Evolutionary conservation across 2,888 invertebrate genomes (phyloP).

Genomic region (Mamestra brassicae): DNA sequence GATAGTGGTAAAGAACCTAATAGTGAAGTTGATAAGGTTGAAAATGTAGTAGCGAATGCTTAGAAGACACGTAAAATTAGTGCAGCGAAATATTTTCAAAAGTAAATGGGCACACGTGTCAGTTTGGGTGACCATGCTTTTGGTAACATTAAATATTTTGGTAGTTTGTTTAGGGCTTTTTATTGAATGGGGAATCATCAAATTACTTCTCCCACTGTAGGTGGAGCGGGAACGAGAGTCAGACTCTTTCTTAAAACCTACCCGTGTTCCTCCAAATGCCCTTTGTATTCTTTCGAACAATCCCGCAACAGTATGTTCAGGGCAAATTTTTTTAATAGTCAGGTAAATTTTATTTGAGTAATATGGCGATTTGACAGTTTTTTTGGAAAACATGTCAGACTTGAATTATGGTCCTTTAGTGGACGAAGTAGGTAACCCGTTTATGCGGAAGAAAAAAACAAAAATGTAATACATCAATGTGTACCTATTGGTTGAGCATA

Average conservation of each 20-base stretch:
- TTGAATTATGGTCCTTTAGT: no score
- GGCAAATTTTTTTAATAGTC: no score
- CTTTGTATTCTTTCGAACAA: no score
- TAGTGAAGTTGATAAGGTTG: slow-evolving; percentile 6
- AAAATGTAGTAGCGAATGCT: background rate
- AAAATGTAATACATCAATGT: slow-evolving; percentile 23
- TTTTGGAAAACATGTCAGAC: no score
- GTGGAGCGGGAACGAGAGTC: no score
- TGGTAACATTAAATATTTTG: background rate
- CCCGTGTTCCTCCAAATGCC: no score
- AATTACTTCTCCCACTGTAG: no score
- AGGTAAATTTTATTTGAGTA: no score
- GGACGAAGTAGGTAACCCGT: background rate
- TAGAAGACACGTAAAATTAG: slow-evolving; percentile 55
- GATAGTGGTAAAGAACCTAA: background rate
- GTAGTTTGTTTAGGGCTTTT: background rate
- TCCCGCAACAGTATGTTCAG: no score
- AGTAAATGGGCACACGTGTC: slow-evolving; percentile 59
- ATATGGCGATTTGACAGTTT: no score
- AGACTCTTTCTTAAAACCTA: no score
- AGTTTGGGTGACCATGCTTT: slow-evolving; percentile 17
- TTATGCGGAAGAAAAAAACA: background rate
- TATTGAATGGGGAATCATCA: no score
- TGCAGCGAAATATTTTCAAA: slow-evolving; percentile 60
- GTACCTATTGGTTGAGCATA: background rate